Conservation (phyloP, 2,113 vertebrate genomes). For the Mola mola region DNA sequence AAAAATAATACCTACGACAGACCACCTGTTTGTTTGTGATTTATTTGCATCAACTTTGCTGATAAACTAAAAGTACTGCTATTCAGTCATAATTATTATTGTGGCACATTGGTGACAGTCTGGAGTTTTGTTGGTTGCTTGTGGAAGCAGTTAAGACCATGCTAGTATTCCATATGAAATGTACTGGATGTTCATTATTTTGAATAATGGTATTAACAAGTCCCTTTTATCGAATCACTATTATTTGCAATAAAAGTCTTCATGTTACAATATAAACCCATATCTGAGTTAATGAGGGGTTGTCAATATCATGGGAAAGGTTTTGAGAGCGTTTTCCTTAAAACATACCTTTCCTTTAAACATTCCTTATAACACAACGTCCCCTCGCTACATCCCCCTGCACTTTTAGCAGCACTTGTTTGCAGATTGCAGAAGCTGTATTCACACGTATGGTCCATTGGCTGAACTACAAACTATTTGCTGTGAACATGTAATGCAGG, state of each 20-base stretch:
- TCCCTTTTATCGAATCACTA: constrained; percentile 73
- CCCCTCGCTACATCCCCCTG: neutral
- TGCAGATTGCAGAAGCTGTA: too few relatives aligned
- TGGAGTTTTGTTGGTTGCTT: constrained; percentile 70
- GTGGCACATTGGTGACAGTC: constrained; percentile 77
- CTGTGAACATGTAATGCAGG: too few relatives aligned
- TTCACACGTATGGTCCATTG: too few relatives aligned
- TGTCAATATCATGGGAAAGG: constrained; percentile 5
- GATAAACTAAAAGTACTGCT: constrained; percentile 62
- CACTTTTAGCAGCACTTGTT: too few relatives aligned
- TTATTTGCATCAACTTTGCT: constrained; percentile 61
- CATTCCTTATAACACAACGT: neutral
- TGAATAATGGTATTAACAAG: constrained; percentile 73
- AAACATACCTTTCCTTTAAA: constrained; percentile 4
- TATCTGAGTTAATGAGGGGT: constrained; percentile 70
- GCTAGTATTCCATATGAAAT: constrained; percentile 75
- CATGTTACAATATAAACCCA: constrained; percentile 73
- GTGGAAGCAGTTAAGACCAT: constrained; percentile 67
- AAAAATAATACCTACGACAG: constrained; percentile 66
- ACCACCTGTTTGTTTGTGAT: constrained; percentile 66
- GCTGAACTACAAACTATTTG: too few relatives aligned
- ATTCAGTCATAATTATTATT: constrained; percentile 65
- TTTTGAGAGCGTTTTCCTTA: neutral
- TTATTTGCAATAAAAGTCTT: constrained; percentile 81
- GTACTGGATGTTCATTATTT: constrained; percentile 79